These are phyloP conservation scores for Molossus alvarezi DNA, from an alignment of 2,797 vertebrate genomes.

Conservation along the genomic window DNA sequence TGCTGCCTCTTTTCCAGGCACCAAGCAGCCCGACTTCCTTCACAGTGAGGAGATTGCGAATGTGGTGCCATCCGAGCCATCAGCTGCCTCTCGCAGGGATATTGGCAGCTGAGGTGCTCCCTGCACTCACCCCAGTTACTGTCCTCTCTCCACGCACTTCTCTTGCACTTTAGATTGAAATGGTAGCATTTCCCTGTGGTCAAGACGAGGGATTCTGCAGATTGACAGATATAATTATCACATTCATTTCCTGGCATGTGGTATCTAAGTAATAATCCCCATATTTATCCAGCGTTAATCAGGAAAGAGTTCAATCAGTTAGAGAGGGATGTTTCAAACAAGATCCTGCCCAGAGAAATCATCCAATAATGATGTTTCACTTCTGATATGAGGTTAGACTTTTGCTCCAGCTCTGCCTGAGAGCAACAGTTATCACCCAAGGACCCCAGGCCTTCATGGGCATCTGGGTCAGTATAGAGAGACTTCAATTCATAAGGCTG, in stretches of 20 bases:
- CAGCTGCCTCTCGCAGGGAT: conserved; percentile 84
- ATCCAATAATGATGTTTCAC: background rate
- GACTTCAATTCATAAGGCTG: background rate
- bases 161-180: conserved; percentile 65
- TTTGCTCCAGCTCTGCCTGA: background rate
- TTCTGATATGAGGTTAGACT: conserved; percentile 12
- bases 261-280: conserved; percentile 82
- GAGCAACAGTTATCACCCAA: background rate
- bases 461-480: background rate
- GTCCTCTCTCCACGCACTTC: conserved; percentile 63
- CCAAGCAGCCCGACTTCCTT: conserved; percentile 84
- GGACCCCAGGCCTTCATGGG: rapidly evolving
- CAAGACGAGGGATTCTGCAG: conserved; percentile 75
- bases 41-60: conserved; percentile 85
- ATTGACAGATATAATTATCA: conserved; percentile 88
- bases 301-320: conserved; percentile 71
- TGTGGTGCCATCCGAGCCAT: conserved; percentile 86
- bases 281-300: conserved; percentile 77
- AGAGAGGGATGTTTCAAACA: conserved; percentile 59
- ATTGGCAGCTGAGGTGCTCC: conserved; percentile 86
- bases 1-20: conserved; percentile 86
- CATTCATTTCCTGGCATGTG: conserved; percentile 84
- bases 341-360: background rate
- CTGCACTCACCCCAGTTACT: conserved; percentile 71
- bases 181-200: background rate